phyloP scores from a whole-genome alignment of 2,888 invertebrate species.

The Microplitis deprimator region DNA sequence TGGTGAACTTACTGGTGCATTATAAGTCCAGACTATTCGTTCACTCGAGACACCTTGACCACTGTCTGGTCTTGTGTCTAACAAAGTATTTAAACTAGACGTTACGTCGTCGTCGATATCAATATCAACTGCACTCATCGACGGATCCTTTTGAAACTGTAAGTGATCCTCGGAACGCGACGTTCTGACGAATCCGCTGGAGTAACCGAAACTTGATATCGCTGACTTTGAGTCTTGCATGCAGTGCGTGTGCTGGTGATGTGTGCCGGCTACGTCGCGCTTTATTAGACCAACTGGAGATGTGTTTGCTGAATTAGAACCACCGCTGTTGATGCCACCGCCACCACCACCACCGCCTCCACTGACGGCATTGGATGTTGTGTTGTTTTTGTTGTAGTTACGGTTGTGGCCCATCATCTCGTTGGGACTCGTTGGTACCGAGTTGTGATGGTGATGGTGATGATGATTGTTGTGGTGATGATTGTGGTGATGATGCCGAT shows the following conservation, averaged over 20 bases:
- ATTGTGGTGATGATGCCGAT: conserved; percentile 73
- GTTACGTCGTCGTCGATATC: conserved; percentile 95
- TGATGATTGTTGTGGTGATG: conserved; percentile 72
- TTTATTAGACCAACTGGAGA: conserved; percentile 74
- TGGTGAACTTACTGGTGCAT: conserved; percentile 83
- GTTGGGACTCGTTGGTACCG: conserved; percentile 81
- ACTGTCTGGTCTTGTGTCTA: conserved; percentile 82
- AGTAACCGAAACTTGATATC: conserved; percentile 60
- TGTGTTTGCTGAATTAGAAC: conserved; percentile 73
- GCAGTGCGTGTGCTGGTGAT: conserved; percentile 53
- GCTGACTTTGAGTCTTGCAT: conserved; percentile 50
- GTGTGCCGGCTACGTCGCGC: conserved; percentile 65
- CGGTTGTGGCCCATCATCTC: conserved; percentile 77
- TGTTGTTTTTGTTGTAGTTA: conserved; percentile 50
- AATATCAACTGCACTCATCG: conserved; percentile 88
- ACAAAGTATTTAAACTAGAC: conserved; percentile 90
- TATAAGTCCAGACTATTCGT: conserved; percentile 93
- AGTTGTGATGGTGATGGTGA: conserved; percentile 75
- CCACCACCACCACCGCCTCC: not conserved
- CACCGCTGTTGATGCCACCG: conserved; percentile 46
- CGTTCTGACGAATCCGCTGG: conserved; percentile 82
- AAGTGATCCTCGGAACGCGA: conserved; percentile 94
- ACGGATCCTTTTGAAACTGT: conserved; percentile 84
- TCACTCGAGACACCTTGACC: conserved; percentile 74
- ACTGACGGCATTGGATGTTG: not conserved